Evolutionary conservation across 2,113 vertebrate species (phyloP).

Genomic region (Chitala chitala): DNA sequence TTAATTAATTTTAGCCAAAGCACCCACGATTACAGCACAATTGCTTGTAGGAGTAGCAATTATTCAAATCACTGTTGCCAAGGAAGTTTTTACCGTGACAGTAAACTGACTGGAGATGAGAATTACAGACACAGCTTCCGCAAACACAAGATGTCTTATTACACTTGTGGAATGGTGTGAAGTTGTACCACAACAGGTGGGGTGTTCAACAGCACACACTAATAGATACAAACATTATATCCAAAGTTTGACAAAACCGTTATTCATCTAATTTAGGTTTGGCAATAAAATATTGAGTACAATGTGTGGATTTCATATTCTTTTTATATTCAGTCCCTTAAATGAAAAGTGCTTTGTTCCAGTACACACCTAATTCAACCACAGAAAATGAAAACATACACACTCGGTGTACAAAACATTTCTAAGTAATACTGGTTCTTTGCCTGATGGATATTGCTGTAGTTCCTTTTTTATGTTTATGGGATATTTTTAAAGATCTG

Average conservation of each 20-base stretch:
- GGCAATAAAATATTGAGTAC: not conserved
- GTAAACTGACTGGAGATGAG: no score
- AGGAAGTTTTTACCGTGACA: no score
- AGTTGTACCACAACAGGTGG: not conserved
- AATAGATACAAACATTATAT: no score
- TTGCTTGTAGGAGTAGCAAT: no score
- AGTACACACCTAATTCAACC: not conserved
- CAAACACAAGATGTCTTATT: no score
- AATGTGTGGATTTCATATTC: not conserved
- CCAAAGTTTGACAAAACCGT: not conserved
- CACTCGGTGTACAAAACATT: slow-evolving; percentile 2
- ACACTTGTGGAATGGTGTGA: no score
- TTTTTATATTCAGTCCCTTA: not conserved
- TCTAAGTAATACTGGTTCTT: not conserved
- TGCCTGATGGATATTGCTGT: not conserved
- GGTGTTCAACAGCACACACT: not conserved
- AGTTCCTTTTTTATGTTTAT: not conserved
- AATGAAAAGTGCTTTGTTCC: not conserved
- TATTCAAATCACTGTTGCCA: no score
- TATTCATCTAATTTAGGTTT: not conserved
- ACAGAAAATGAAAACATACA: not conserved
- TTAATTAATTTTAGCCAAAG: no score
- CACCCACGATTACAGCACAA: no score
- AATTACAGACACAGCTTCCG: no score
- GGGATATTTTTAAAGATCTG: not conserved